Percentiles rank a stretch among this genome's conserved stretches.
Conservation (phyloP, 1,140 invertebrate species). For the Nephila pilipes region DNA sequence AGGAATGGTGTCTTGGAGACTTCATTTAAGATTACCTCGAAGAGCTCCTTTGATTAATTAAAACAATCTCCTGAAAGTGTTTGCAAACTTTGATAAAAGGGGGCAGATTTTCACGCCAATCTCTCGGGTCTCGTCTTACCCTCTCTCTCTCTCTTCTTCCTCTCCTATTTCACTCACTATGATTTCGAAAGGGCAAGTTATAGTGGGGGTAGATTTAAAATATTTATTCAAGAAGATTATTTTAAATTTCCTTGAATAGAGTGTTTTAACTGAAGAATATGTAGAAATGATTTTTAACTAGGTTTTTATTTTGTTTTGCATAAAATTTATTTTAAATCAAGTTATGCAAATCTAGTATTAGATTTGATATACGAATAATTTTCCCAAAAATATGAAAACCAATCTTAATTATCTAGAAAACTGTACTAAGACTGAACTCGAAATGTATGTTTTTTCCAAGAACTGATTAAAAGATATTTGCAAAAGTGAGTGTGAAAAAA, state of each 20-base stretch:
- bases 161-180: neutral
- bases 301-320: no score
- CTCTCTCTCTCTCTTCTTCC: neutral
- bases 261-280: no score
- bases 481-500: no score
- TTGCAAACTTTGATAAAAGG: neutral
- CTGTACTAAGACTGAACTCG: no score
- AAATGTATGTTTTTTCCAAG: no score
- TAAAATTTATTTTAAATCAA: no score
- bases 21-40: constrained; percentile 11
- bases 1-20: neutral
- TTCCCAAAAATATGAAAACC: no score
- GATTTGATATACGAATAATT: no score
- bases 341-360: no score
- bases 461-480: no score
- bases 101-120: neutral
- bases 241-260: neutral
- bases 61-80: neutral
- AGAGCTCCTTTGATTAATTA: constrained; percentile 32
- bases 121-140: neutral
- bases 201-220: neutral
- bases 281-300: no score
- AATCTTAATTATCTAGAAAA: no score
- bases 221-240: neutral
- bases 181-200: neutral